These are phyloP conservation scores for Bombus ignitus DNA, from an alignment of 1,140 invertebrate species.

Conservation along the genomic window DNA sequence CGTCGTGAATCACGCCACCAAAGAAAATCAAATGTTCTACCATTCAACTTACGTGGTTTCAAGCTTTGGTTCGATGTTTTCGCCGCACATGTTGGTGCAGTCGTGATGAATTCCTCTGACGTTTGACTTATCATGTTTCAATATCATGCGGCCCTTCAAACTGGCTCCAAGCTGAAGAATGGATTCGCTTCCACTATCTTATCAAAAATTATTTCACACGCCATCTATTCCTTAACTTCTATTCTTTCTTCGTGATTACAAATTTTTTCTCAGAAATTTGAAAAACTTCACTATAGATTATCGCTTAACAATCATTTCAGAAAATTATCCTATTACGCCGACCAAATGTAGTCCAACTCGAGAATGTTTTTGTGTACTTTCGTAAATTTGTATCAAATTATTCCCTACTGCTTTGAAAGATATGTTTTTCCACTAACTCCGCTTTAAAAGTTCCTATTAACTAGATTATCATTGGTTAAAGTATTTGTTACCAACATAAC, in stretches of 20 bases:
- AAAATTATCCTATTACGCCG: neutral
- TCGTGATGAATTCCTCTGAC: conserved; percentile 31
- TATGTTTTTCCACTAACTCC: neutral
- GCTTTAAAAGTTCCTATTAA: neutral
- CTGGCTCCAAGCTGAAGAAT: conserved; percentile 11
- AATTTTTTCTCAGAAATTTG: conserved; percentile 11
- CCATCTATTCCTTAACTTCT: conserved; percentile 50
- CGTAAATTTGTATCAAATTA: conserved; percentile 12
- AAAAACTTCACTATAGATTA: neutral
- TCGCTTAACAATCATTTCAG: neutral
- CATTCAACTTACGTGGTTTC: neutral
- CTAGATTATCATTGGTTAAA: neutral
- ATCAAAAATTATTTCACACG: conserved; percentile 37
- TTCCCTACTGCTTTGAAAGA: neutral
- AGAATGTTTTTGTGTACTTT: conserved; percentile 22
- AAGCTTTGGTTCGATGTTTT: conserved; percentile 4
- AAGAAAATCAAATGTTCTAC: conserved; percentile 31
- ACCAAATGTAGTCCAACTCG: neutral
- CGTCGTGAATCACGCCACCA: conserved; percentile 42
- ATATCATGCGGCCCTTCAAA: conserved; percentile 21
- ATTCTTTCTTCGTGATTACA: neutral
- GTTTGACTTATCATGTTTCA: conserved; percentile 55
- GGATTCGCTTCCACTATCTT: conserved; percentile 35
- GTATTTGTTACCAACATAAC: neutral
- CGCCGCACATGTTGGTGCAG: neutral